Base-by-base conservation (phyloP, 1,140 invertebrate species). In the Drosophila repleta region DNA sequence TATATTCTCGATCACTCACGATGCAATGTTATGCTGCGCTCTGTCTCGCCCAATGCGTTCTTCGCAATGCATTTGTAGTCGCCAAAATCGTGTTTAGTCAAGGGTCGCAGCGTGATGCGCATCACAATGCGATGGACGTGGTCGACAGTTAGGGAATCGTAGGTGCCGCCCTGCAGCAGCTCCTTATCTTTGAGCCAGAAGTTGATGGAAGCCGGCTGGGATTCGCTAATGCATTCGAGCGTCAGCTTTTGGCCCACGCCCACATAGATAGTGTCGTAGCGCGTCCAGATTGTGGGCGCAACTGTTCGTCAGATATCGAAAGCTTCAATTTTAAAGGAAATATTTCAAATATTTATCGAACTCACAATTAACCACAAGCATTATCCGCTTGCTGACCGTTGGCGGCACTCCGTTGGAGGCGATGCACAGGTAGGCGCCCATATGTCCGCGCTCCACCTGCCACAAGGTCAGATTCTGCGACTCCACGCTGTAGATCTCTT, bases 401-500 rank as follows among this genome's bases (percentile, higher is more conserved):
- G 96, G 96, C 2, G 95, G 96, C 6, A 97, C 95, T 2, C 96
- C 95, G 88, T 97, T 97, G 24, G 95, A 95, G 0, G 93, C 93
- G 7, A 93, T 93, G 66, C 92, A 93, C 0, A 93, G 69, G 61
- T 92, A 93, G 37, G 92, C 92, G 1, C 92, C 92, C 92, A 92
- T 93, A 20, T 92, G 91, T 8, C 74, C 66, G 1, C 92, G 63
- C 32, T 85, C 90, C 7, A 92, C 79, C 35, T 92, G 90, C 72
- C 74, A 91, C 35, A 93, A 75, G 17, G 92, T 92, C 45, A 93
- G 87, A 57, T 90, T 91, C 13, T 87, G 88, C 0, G 92, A 92
- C 43, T 92, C 92, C 17, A 92, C 52, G 24, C 79, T 92, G 53
- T 87, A 91, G 4, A 93, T 80, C 67, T 90, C 57, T 18, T 68